Base-by-base conservation (phyloP, 2,797 vertebrate species). In the Lycodopsis pacificus region DNA sequence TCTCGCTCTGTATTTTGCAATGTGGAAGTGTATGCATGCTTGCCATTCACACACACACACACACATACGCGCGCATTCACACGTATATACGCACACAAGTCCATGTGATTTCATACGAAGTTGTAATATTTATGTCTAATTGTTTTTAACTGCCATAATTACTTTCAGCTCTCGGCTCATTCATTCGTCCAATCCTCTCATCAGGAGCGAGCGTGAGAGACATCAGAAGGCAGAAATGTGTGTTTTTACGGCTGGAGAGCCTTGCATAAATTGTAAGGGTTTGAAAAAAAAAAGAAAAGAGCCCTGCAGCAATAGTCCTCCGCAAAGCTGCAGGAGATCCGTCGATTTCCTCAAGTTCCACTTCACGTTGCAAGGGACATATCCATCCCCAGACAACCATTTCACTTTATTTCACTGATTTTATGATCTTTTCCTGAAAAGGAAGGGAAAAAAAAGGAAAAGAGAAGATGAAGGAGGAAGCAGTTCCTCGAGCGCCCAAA, bases 341-440 rank as follows among this genome's bases (percentile, higher is more conserved):
- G 82, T 82, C 70, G 83, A 92, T 92, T 92, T 91, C 89, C 90
- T 92, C 85, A 83, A 91, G 92, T 92, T 91, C 90, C 89, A 91
- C 90, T 92, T 91, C 88, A 91, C 86, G 84, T 92, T 91, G 88
- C 88, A 88, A 87, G 88, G 90, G 89, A 92, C 88, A 87, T 85
- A 89, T 86, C 87, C 87, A 87, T 87, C 88, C 92, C 89, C 80
- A 84, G 91, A 91, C 92, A 86, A 85, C 87, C 89, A 90, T 91
- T 89, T 82, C 88, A 89, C 91, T 92, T 89, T 81, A 90, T 93
- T 91, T 89, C 90, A 90, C 87, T 86, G 87, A 85, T 91, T 93
- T 94, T 92, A 92, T 91, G 92, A 87, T 85, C 90, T 88, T 88
- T 86, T 72, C 79, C 75, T 76, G 86, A 64, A 80, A 80, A 80